Evolutionary conservation across 2,797 vertebrate genomes (phyloP), one percentile per base, ranked within the genome.

Genomic region (Miichthys miiuy): DNA sequence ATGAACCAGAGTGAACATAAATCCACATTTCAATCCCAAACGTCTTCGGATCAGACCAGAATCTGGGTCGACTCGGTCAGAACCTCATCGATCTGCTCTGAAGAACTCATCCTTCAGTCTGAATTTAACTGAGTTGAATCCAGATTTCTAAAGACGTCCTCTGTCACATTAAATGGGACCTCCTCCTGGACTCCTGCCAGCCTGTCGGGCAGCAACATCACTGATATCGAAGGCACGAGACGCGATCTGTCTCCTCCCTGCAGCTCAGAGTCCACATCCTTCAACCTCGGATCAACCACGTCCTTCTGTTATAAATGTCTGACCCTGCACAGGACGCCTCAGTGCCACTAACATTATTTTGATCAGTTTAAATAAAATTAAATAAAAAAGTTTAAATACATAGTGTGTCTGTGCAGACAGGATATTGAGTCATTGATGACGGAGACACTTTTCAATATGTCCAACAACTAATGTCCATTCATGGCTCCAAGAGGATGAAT

Each of bases 151-250:
- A 44, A 75, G 25, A 65, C 61, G 9, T 41, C 72, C 61, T 52
- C 47, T 42, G 41, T 66, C 38, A 18, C 60, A 4, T 66, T 14
- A n/a, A 5, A 4, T 38, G 16, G 25, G 12, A 13, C 47, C 41
- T 68, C 60, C 9, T 23, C 46, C 80, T 85, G 85, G 87, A 81
- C 63, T 5, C 3, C 48, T 42, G 82, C 77, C 82, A 79, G 55
- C 6, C 58, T 0, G 34, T 50, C 11, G 21, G 47, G 75, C 61
- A 1, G 46, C 5, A 61, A 68, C 71, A 60, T 68, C 75, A 23
- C 42, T 54, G 78, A 79, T 67, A 44, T 21, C 38, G 72, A 77
- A 62, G 70, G 67, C 66, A 65, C 8, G 23, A 76, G 68, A 7
- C 23, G 0, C 5, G 1, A 56, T 27, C 5, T 17, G 47, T 17